phyloP scores from a whole-genome alignment of 23 tunicate genomes.

The Halocynthia aurantium region DNA sequence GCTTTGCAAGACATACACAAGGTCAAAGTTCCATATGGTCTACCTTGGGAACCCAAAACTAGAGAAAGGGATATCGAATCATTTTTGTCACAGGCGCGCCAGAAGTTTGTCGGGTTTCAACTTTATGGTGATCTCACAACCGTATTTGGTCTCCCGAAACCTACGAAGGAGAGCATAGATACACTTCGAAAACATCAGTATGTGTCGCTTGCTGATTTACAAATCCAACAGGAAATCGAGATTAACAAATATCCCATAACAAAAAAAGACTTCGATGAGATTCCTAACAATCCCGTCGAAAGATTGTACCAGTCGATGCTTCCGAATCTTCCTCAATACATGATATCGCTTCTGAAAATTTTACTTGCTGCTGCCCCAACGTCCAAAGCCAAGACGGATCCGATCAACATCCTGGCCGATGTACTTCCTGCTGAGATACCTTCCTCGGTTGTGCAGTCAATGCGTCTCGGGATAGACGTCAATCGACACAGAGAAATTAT shows the following conservation, averaged over 20 bases:
- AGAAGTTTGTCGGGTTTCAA: conserved; percentile 75
- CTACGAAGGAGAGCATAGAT: conserved; percentile 80
- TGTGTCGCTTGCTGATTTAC: conserved; percentile 56
- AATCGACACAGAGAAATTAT: conserved; percentile 87
- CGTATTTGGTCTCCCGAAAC: conserved; percentile 88
- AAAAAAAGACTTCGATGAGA: conserved; percentile 50
- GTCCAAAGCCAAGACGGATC: conserved; percentile 70
- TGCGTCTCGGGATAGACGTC: conserved; percentile 79
- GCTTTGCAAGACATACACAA: conserved; percentile 22
- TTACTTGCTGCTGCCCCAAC: conserved; percentile 99
- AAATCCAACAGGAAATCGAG: conserved; percentile 46
- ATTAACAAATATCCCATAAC: conserved; percentile 75
- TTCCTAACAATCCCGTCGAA: conserved; percentile 63
- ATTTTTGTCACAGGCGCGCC: conserved; percentile 68
- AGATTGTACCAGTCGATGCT: conserved; percentile 78
- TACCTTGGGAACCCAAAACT: conserved; percentile 86
- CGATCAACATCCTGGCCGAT: conserved; percentile 77
- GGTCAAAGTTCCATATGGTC: conserved; percentile 66
- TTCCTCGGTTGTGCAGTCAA: conserved; percentile 42
- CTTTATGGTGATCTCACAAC: conserved; percentile 66
- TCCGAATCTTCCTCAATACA: conserved; percentile 82
- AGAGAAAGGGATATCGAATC: conserved; percentile 67
- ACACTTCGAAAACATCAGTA: conserved; percentile 68
- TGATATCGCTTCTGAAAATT: conserved; percentile 94
- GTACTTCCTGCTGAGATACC: conserved; percentile 84